Conservation (phyloP, 2,888 invertebrate genomes). For the Neelides folsomi region DNA sequence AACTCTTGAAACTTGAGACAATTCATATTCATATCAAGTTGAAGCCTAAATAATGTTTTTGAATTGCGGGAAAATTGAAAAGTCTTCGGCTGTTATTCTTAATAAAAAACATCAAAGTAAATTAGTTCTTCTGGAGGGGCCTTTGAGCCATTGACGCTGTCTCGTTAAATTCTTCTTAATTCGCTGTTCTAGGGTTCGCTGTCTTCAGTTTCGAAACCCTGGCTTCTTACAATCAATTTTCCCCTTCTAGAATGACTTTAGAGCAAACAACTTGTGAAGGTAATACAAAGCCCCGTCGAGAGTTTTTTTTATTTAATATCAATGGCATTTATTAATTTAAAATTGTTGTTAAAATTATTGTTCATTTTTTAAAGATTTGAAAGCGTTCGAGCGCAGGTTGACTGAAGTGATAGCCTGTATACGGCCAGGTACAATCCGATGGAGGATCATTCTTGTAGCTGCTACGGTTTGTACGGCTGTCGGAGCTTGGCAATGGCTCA, state of each 20-base stretch:
- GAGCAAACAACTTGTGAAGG: conserved; percentile 88
- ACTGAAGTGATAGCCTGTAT: conserved; percentile 94
- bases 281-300: conserved; percentile 37
- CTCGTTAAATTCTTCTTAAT: too few species aligned
- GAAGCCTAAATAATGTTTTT: too few species aligned
- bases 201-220: too few species aligned
- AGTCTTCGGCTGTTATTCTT: too few species aligned
- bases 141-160: too few species aligned
- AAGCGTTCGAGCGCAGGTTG: conserved; percentile 90
- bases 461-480: conserved; percentile 82
- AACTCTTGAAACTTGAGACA: too few species aligned
- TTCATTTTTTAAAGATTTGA: conserved; percentile 62
- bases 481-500: conserved; percentile 92
- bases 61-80: too few species aligned
- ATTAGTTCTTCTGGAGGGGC: too few species aligned
- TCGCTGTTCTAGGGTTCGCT: too few species aligned
- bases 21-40: too few species aligned
- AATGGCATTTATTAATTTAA: neutral
- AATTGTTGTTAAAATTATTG: neutral
- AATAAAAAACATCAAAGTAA: too few species aligned
- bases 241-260: conserved; percentile 49
- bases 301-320: neutral
- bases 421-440: conserved; percentile 83
- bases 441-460: conserved; percentile 79
- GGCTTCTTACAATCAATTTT: neutral